These are phyloP conservation scores for Drosophila quadrilineata DNA, from an alignment of 1,140 invertebrate genomes.

Conservation along the genomic window DNA sequence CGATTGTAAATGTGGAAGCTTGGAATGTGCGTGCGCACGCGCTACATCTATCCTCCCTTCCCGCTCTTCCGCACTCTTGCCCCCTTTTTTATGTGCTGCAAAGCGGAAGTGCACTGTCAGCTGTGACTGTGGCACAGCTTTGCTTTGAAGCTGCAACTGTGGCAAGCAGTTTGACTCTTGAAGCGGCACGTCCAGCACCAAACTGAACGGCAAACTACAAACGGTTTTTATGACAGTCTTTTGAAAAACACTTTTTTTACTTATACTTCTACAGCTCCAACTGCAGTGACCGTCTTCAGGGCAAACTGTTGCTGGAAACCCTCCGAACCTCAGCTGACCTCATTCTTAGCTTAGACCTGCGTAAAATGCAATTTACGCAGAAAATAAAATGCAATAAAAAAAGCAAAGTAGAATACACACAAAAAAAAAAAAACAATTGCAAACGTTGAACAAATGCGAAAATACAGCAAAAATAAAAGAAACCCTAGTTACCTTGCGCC, in stretches of 20 bases:
- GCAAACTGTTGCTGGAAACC: too few species aligned
- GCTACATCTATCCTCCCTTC: slow-evolving; percentile 1
- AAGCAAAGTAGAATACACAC: too few species aligned
- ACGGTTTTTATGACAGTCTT: slow-evolving; percentile 39
- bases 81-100: neutral
- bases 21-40: slow-evolving; percentile 57
- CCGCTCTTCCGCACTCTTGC: neutral
- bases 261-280: too few species aligned
- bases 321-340: slow-evolving; percentile 32
- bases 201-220: slow-evolving; percentile 64
- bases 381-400: too few species aligned
- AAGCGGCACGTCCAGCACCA: slow-evolving; percentile 48
- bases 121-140: slow-evolving; percentile 12
- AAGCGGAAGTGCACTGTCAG: slow-evolving; percentile 69
- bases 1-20: neutral
- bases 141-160: slow-evolving; percentile 50
- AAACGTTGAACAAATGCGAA: slow-evolving; percentile 32
- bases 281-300: too few species aligned
- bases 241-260: slow-evolving; percentile 44
- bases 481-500: neutral
- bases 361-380: slow-evolving; percentile 65
- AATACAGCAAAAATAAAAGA: neutral
- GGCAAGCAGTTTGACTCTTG: slow-evolving; percentile 37
- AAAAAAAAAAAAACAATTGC: slow-evolving; percentile 32
- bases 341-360: slow-evolving; percentile 51